Base-by-base conservation (phyloP, 1,140 invertebrate genomes). In the Drosophila guanche region DNA sequence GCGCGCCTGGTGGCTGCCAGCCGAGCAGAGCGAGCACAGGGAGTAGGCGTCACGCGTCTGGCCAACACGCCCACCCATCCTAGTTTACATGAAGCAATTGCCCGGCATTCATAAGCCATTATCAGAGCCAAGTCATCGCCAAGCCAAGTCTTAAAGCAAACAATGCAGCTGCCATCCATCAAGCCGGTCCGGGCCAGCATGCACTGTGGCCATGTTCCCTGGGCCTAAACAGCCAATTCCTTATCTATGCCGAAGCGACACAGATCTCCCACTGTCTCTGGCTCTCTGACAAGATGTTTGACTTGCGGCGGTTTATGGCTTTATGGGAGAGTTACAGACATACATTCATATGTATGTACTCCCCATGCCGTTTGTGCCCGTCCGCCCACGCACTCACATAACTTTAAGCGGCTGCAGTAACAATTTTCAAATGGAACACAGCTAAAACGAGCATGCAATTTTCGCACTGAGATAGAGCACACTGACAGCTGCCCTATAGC, bases 61-160 rank as follows among this genome's bases (percentile, higher is more conserved):
- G 51, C 37, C 47, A 29, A 25, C 48, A 79, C 67, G 66, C 68
- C 72, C 69, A 51, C 29, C 29, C 14, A 40, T 12, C 41, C 65
- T 78, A 73, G 73, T 88, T 88, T 86, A 86, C 81, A 86, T 86
- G 63, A 77, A 42, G 62, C 74, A 86, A 86, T 73, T 78, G 79
- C 79, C 74, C 58, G 76, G 81, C 81, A 88, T 86, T 83, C 83
- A 86, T 78, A 83, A 83, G 83, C 74, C 65, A 74, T 88, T 86
- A 88, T 88, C 83, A 69, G 63, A 48, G 81, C 67, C 74, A 86
- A 88, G 81, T 79, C 83, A 86, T 88, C 81, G 73, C 42, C 70
- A 71, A 33, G 71, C 67, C 68, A 61, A 46, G 78, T 76, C 83
- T 88, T 79, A 88, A 71, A 83, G 76, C 83, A 86, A 86, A 86